Evolutionary conservation across 2,797 vertebrate genomes (phyloP).

Genomic region (Poeciliopsis paucimaculata): DNA sequence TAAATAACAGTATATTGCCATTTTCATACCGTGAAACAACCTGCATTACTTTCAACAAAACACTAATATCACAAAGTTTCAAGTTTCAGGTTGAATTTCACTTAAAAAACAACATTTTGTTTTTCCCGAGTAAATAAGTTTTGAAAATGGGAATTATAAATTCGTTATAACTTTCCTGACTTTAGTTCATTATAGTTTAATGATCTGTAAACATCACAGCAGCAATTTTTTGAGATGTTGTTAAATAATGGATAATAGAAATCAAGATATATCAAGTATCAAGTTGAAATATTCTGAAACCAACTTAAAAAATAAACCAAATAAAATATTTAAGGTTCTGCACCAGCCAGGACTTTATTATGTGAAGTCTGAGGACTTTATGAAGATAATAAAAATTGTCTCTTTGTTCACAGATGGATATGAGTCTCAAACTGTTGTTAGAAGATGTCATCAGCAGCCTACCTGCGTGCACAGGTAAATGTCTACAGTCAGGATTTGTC

Average conservation of each 20-base stretch:
- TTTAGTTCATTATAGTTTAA: not conserved
- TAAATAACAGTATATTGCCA: not conserved
- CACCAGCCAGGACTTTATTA: not conserved
- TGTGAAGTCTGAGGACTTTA: not conserved
- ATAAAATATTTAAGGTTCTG: not conserved
- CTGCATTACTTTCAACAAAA: not conserved
- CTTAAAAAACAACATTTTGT: not conserved
- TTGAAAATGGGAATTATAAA: not conserved
- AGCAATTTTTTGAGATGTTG: not conserved
- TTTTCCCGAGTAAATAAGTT: too few species aligned
- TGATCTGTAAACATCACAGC: not conserved
- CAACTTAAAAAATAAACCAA: not conserved
- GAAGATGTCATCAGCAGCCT: not conserved
- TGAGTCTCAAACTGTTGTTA: not conserved
- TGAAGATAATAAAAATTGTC: not conserved
- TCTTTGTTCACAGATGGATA: not conserved
- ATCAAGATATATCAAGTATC: not conserved
- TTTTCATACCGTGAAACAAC: not conserved
- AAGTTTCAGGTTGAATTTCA: not conserved
- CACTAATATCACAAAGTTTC: not conserved
- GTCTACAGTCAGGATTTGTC: not conserved
- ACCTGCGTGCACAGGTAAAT: not conserved
- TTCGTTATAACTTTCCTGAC: not conserved
- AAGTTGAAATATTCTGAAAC: not conserved
- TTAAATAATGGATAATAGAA: not conserved